Base-by-base conservation (phyloP, 2,113 vertebrate species). In the Pseudorhombus dupliciocellatus region DNA sequence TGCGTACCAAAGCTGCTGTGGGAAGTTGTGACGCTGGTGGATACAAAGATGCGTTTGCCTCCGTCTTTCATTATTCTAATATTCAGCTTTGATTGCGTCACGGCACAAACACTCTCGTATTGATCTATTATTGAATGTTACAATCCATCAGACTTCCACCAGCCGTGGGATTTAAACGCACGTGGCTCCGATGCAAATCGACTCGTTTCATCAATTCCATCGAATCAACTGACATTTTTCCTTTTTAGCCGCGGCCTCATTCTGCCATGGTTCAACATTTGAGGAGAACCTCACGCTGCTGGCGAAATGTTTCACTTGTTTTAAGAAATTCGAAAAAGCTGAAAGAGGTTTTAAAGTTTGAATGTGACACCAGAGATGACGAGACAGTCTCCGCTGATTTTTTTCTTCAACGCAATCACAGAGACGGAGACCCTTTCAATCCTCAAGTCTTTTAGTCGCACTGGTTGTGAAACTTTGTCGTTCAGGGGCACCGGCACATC, bases 71-170 rank as follows among this genome's bases (percentile, higher is more conserved):
- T 69, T 60, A 50, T 60, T 37, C 46, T 12, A 42, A 37, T 51
- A 57, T 70, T 74, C 70, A 12, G 20, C 60, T 40, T 54, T 56
- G 48, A 55, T 31, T 26, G n/a, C 78, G 61, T 62, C 30, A 2
- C 25, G 24, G 54, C 4, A 21, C 46, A 54, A 58, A 42, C 25
- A 67, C 4, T 28, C 5, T n/a, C 7, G 53, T 76, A 70, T 71
- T 82, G 67, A 86, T 87, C 67, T 69, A 82, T 86, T 83, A 80
- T 79, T 84, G 66, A 87, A 60, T 24, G 46, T 69, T 60, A 44
- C 46, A 24, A 50, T 75, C 69, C 53, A 70, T 70, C 68, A 26
- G 55, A 66, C 50, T 40, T n/a, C 22, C n/a, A 51, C 34, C 55
- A 62, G 64, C 16, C 7, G 42, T 5, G 66, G 56, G 56, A 72